phyloP scores from a whole-genome alignment of 2,888 invertebrate genomes.

The Masnerella sp. region DNA sequence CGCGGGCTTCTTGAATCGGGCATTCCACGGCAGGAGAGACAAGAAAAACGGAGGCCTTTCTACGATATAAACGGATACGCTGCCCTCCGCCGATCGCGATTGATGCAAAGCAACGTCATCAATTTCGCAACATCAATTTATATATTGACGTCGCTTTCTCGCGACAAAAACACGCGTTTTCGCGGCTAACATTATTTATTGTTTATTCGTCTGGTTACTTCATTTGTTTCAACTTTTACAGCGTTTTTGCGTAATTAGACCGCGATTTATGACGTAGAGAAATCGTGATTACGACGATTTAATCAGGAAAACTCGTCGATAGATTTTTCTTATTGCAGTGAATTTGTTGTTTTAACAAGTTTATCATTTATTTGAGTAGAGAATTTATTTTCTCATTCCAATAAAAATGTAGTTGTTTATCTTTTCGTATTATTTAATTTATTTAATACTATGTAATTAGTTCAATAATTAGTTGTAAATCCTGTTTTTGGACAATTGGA shows the following conservation, averaged over 20 bases:
- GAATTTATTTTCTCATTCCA: no score
- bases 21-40: conserved; percentile 57
- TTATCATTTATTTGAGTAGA: no score
- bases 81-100: conserved; percentile 54
- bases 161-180: conserved; percentile 24
- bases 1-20: conserved; percentile 62
- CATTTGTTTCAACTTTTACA: conserved; percentile 7
- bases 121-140: conserved; percentile 39
- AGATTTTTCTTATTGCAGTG: no score
- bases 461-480: no score
- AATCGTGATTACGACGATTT: background rate
- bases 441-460: no score
- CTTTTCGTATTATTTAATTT: no score
- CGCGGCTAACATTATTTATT: conserved; percentile 17
- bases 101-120: conserved; percentile 46
- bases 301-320: no score
- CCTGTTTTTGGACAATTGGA: no score
- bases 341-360: no score
- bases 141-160: conserved; percentile 45
- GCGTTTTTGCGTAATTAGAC: conserved; percentile 13
- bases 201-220: conserved; percentile 12
- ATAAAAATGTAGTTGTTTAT: no score
- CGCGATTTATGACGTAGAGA: conserved; percentile 6
- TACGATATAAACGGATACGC: conserved; percentile 56
- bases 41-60: conserved; percentile 60